phyloP scores from a whole-genome alignment of 2,113 vertebrate species.

The Bettongia penicillata region DNA sequence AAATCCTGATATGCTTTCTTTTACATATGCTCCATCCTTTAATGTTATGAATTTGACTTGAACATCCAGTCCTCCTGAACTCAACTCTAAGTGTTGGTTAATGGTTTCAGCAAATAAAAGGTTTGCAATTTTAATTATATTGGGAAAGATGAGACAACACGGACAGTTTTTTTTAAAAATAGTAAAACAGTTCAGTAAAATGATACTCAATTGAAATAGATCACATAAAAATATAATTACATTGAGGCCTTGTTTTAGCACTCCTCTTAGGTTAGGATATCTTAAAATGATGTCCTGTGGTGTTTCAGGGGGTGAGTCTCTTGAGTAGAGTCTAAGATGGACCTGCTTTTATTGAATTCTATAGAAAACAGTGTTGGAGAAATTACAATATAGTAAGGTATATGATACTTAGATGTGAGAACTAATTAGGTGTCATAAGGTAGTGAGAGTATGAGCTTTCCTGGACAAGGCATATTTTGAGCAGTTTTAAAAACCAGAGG shows the following conservation, averaged over 20 bases:
- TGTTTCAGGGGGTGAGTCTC: background rate
- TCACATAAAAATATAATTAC: background rate
- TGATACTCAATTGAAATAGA: background rate
- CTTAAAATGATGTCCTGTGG: too few relatives aligned
- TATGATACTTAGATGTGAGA: background rate
- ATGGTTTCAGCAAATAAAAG: constrained; percentile 8
- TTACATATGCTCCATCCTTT: background rate
- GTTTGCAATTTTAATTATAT: background rate
- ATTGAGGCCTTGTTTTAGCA: background rate
- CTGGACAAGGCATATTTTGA: constrained; percentile 13
- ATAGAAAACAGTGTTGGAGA: background rate
- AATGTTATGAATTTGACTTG: background rate
- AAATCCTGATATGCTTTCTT: constrained; percentile 9
- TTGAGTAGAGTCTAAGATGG: constrained; percentile 35
- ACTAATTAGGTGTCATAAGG: background rate
- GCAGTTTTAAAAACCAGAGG: constrained; percentile 25
- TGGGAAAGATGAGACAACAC: constrained; percentile 10
- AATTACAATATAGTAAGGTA: background rate
- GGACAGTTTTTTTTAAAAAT: constrained; percentile 4
- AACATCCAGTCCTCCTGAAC: background rate
- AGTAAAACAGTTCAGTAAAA: background rate
- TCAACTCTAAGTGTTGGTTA: constrained; percentile 30
- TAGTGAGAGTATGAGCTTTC: background rate
- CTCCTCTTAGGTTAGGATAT: background rate
- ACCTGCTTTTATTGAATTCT: background rate